A percentile compares a stretch with the other conserved stretches of the same genome.
These are phyloP conservation scores for Drosophila kurseongensis DNA, from an alignment of 1,140 invertebrate species.

Conservation along the genomic window DNA sequence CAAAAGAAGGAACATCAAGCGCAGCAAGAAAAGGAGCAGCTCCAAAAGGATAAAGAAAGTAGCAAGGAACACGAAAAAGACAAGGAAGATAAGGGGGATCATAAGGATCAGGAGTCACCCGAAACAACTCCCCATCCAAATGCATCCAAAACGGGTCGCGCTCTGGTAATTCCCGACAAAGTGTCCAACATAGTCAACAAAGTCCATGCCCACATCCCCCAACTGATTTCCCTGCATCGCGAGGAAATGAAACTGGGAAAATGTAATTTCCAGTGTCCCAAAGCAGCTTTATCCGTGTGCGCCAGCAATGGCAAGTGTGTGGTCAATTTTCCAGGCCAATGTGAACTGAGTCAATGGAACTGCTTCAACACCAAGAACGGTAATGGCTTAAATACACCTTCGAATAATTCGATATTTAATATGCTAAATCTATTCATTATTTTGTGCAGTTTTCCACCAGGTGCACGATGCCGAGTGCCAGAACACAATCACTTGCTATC, in stretches of 20 bases:
- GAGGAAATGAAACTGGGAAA: constrained; percentile 60
- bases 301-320: constrained; percentile 72
- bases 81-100: constrained; percentile 4
- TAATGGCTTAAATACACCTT: background rate
- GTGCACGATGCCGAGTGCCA: constrained; percentile 69
- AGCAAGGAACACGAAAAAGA: background rate
- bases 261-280: constrained; percentile 64
- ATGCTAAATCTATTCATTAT: background rate
- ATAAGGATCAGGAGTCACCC: constrained; percentile 6
- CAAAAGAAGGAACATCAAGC: constrained; percentile 41
- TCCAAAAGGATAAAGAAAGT: background rate
- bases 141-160: constrained; percentile 18
- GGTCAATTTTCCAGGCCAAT: constrained; percentile 73
- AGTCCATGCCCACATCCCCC: constrained; percentile 49
- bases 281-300: constrained; percentile 56
- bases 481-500: constrained; percentile 58
- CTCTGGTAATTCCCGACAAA: constrained; percentile 26
- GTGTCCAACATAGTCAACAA: constrained; percentile 22
- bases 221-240: constrained; percentile 50
- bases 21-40: constrained; percentile 35
- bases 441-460: constrained; percentile 54
- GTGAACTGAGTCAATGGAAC: constrained; percentile 71
- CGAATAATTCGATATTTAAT: background rate
- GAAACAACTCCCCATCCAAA: background rate
- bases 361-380: constrained; percentile 76